These are phyloP conservation scores for Eulemur albifrons DNA, from an alignment of 2,797 vertebrate genomes.

Conservation along the genomic window DNA sequence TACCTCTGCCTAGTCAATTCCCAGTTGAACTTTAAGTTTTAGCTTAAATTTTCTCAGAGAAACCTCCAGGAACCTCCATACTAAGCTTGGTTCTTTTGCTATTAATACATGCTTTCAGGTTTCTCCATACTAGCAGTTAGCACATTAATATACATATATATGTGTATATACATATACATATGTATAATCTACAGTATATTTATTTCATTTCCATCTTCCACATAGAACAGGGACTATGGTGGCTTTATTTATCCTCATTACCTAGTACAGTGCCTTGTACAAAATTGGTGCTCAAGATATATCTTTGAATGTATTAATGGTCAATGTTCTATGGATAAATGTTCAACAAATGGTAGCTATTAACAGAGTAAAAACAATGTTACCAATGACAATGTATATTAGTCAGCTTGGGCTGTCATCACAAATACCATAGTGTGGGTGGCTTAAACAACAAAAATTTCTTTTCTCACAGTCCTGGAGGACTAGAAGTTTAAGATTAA, in stretches of 20 bases:
- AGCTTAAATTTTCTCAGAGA: not conserved
- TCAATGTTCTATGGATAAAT: not conserved
- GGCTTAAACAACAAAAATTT: not conserved
- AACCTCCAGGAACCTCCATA: not conserved
- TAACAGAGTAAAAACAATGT: not conserved
- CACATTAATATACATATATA: not conserved
- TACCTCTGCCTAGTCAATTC: not conserved
- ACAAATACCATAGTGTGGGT: not conserved
- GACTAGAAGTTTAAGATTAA: not conserved
- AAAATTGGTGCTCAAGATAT: not conserved
- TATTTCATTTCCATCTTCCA: not conserved
- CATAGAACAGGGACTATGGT: not conserved
- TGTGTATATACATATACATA: too few relatives aligned
- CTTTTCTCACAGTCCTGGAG: not conserved
- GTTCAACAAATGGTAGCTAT: not conserved
- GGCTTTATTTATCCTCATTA: not conserved
- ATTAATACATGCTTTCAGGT: not conserved
- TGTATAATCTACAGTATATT: not conserved
- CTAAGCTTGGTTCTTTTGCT: not conserved
- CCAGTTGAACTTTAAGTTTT: not conserved
- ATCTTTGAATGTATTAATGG: not conserved
- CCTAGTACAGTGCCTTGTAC: not conserved
- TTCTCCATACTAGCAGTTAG: not conserved
- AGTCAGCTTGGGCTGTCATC: not conserved
- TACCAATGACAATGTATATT: not conserved